Conservation (phyloP, 2,888 invertebrate species). For the Euzetes globulus region DNA sequence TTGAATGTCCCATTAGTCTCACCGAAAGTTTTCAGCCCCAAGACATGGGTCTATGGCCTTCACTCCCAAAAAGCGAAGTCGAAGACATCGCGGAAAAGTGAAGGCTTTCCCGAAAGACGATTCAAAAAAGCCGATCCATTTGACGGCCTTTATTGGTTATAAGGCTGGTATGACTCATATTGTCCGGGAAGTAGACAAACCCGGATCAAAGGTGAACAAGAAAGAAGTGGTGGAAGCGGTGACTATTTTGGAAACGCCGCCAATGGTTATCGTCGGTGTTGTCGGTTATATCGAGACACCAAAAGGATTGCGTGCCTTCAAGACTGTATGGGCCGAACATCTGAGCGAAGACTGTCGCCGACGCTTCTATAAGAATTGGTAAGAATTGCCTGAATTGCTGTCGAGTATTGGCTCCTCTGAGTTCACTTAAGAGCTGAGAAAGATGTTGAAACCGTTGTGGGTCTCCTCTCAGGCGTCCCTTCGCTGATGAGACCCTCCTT, state of each 20-base stretch:
- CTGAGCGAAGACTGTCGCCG: constrained; percentile 96
- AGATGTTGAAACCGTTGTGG: background rate
- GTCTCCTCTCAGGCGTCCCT: constrained; percentile 29
- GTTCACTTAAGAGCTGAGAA: background rate
- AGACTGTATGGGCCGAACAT: constrained; percentile 98
- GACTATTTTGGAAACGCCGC: constrained; percentile 94
- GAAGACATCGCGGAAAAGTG: constrained; percentile 94
- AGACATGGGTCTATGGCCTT: constrained; percentile 99
- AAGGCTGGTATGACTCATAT: constrained; percentile 99
- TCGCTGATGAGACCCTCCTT: constrained; percentile 38
- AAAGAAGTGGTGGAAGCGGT: constrained; percentile 99
- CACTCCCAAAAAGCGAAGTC: constrained; percentile 95
- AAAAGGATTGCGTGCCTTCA: constrained; percentile 85
- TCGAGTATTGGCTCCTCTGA: background rate
- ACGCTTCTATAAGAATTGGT: constrained; percentile 99
- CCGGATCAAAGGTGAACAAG: constrained; percentile 98
- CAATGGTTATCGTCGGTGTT: constrained; percentile 93
- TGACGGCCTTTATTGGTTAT: constrained; percentile 95
- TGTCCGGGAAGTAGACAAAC: constrained; percentile 95
- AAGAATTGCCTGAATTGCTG: constrained; percentile 45
- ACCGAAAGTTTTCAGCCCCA: constrained; percentile 98
- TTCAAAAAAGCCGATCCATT: constrained; percentile 85
- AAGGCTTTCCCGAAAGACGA: constrained; percentile 99
- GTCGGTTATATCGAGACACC: constrained; percentile 99
- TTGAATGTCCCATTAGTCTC: constrained; percentile 68